phyloP scores from a whole-genome alignment of 2,888 invertebrate species.

The Pseudanteris insignis region DNA sequence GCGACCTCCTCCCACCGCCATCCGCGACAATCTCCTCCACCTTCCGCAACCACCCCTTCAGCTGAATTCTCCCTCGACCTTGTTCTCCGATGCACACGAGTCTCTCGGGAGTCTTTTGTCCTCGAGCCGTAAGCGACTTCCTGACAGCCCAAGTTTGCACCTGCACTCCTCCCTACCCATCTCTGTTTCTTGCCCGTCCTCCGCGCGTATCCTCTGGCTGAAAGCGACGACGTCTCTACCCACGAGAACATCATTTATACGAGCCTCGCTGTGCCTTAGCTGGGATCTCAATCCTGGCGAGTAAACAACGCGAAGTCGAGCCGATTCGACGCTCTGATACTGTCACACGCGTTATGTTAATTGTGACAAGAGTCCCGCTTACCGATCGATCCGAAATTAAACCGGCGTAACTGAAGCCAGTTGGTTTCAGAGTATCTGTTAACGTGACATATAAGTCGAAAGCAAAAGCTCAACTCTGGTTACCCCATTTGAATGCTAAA shows the following conservation, averaged over 20 bases:
- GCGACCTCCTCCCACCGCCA: no score
- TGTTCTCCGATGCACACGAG: conserved; percentile 56
- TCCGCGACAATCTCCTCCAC: no score
- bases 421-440: no score
- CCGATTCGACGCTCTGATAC: conserved; percentile 14
- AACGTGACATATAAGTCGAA: no score
- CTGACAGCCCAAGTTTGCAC: conserved; percentile 66
- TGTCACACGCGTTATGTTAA: conserved; percentile 11
- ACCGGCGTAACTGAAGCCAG: no score
- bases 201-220: conserved; percentile 10
- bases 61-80: conserved; percentile 48
- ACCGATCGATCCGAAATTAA: no score
- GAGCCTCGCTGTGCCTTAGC: conserved; percentile 32
- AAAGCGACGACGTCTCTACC: conserved; percentile 20
- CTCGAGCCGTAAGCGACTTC: conserved; percentile 66
- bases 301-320: conserved; percentile 20
- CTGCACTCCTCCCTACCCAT: conserved; percentile 56
- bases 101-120: conserved; percentile 66
- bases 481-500: conserved; percentile 34
- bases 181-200: conserved; percentile 19
- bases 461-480: conserved; percentile 34
- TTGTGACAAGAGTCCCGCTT: conserved; percentile 10
- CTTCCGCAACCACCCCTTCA: no score
- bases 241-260: conserved; percentile 57
- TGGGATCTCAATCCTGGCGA: conserved; percentile 50